Conservation (phyloP, 2,113 vertebrate species). For the Fregata magnificens region DNA sequence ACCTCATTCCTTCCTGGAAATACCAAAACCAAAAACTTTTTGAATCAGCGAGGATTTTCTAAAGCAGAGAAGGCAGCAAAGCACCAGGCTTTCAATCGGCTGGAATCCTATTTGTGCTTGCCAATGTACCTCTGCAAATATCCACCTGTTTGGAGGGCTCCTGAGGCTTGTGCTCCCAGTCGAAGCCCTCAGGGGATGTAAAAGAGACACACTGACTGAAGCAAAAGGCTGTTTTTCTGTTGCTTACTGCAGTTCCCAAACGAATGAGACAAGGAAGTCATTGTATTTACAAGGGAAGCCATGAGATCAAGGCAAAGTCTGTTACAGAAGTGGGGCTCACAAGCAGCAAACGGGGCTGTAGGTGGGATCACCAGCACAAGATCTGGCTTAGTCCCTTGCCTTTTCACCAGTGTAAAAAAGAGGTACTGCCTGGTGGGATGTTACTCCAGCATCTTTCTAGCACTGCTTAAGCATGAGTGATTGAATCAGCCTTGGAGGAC, state of each 20-base stretch:
- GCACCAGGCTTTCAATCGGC: background rate
- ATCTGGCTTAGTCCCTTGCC: background rate
- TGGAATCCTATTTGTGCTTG: background rate
- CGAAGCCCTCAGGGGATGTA: background rate
- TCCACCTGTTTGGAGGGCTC: background rate
- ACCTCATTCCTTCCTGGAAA: background rate
- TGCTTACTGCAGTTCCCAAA: background rate
- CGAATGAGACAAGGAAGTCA: background rate
- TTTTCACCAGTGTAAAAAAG: background rate
- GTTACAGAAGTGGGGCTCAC: background rate
- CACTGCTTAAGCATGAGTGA: background rate
- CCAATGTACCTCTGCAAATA: background rate
- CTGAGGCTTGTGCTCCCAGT: background rate
- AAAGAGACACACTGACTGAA: background rate
- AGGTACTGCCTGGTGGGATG: background rate
- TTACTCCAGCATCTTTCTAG: background rate
- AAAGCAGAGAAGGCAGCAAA: background rate
- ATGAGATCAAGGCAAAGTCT: background rate
- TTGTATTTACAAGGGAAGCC: background rate
- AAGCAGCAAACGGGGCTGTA: background rate
- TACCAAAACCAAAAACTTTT: background rate
- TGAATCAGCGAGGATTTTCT: background rate
- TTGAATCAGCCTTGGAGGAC: background rate
- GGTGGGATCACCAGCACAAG: background rate
- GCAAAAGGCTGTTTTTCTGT: background rate